phyloP scores from a whole-genome alignment of 2,797 vertebrate species.

The Oreochromis mossambicus region DNA sequence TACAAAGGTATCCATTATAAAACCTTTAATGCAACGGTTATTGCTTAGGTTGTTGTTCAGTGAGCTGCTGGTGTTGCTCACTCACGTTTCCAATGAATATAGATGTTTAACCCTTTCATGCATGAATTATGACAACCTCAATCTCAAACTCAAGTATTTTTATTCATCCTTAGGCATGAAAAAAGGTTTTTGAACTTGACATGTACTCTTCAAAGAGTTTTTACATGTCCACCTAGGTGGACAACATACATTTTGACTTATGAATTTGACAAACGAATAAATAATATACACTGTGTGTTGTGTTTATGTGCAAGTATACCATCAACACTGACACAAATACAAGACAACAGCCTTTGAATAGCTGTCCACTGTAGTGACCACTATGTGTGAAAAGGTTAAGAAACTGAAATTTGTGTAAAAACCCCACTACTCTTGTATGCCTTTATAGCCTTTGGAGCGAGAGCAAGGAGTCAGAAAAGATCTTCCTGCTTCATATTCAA shows the following conservation, averaged over 20 bases:
- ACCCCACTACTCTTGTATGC: neutral
- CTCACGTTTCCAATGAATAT: neutral
- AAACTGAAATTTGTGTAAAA: neutral
- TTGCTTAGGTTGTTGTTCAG: neutral
- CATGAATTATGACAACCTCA: neutral
- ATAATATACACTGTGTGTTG: neutral
- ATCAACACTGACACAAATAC: no score
- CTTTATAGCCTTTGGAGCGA: neutral
- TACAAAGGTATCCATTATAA: neutral
- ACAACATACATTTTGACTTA: no score
- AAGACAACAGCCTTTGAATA: no score
- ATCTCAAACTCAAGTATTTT: neutral
- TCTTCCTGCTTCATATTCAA: neutral
- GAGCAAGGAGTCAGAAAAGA: neutral
- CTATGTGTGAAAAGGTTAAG: neutral
- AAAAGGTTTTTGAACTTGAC: neutral
- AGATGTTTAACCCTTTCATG: neutral
- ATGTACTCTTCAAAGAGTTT: neutral
- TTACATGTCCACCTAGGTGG: neutral
- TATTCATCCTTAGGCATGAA: neutral
- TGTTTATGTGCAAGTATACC: no score
- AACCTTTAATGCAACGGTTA: neutral
- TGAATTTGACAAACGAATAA: neutral
- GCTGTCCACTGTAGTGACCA: neutral
- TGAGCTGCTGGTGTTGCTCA: neutral